Evolutionary conservation across 2,113 vertebrate species (phyloP).

Genomic region (Anolis sagrei): DNA sequence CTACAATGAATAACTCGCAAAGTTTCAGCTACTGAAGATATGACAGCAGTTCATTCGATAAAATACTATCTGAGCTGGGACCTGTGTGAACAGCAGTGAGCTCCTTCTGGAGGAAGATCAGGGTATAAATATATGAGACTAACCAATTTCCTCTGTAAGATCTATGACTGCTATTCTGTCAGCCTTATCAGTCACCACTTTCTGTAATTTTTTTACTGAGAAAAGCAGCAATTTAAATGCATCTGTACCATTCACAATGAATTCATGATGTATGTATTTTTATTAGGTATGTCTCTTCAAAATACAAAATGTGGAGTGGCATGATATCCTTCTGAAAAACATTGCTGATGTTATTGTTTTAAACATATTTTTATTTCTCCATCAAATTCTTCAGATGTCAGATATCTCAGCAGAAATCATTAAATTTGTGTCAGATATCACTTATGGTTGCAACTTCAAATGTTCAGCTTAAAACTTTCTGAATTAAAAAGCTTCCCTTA

Average conservation of each 20-base stretch:
- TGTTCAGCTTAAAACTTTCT: not conserved
- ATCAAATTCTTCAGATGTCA: not conserved
- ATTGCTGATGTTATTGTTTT: not conserved
- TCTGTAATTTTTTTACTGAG: not conserved
- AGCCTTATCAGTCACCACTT: not conserved
- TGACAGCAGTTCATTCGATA: not conserved
- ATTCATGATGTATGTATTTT: not conserved
- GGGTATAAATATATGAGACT: not conserved
- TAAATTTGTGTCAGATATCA: not conserved
- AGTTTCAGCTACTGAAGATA: not conserved
- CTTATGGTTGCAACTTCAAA: too few relatives aligned
- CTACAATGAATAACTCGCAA: not conserved
- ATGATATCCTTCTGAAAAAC: not conserved
- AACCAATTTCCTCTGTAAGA: not conserved
- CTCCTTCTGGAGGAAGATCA: constrained; percentile 1
- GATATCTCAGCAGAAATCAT: not conserved
- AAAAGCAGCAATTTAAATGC: not conserved
- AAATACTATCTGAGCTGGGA: not conserved
- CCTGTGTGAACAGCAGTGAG: not conserved
- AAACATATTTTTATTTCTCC: not conserved
- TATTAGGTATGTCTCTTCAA: not conserved
- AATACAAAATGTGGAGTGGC: not conserved
- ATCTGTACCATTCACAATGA: not conserved
- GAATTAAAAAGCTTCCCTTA: not conserved
- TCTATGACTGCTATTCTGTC: not conserved